Evolutionary conservation across 1,140 invertebrate species (phyloP), one percentile per base, ranked within the genome.

Genomic region (Temnothorax curvispinosus): DNA sequence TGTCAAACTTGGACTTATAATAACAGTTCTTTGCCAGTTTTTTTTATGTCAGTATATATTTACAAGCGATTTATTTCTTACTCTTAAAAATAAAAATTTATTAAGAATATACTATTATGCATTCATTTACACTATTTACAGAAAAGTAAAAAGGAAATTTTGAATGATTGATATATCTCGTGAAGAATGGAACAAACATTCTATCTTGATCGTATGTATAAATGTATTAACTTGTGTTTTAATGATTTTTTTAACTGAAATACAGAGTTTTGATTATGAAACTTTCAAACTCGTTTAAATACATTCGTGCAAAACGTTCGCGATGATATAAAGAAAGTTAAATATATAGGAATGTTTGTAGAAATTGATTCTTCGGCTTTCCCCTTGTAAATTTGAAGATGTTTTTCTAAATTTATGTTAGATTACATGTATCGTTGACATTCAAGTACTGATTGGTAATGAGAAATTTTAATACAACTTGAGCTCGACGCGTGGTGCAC

Each of bases 401-500:
- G 6, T 56, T 56, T 56, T 58, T 18, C 38, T 6, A 58, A 75
- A 60, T 60, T 21, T 75, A n/a, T 21, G 11, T 65, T 41, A 56
- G 8, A 56, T 13, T 13, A 67, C 2, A 18, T 50, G 56, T 44
- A 41, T 41, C 11, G 21, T 56, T 15, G 15, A 35, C 32, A 32
- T 71, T 69, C 47, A 27, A 13, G 5, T 13, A 7, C 13, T 6
- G 41, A 41, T 75, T 44, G 11, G 8, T 47, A 50, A 64, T 6
- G 47, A 38, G 41, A 74, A 74, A 74, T 84, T 84, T 84, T 84
- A 74, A 74, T 82, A 67, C 3, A 60, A 60, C 21, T 58, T 8
- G 27, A 84, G 27, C 7, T 52, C n/a, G 13, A 50, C 32, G 21
- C 32, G 41, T 52, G 21, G 56, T 38, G 52, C 50, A 21, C 62